phyloP scores from a whole-genome alignment of 2,113 vertebrate genomes.

The Charadrius vociferus region DNA sequence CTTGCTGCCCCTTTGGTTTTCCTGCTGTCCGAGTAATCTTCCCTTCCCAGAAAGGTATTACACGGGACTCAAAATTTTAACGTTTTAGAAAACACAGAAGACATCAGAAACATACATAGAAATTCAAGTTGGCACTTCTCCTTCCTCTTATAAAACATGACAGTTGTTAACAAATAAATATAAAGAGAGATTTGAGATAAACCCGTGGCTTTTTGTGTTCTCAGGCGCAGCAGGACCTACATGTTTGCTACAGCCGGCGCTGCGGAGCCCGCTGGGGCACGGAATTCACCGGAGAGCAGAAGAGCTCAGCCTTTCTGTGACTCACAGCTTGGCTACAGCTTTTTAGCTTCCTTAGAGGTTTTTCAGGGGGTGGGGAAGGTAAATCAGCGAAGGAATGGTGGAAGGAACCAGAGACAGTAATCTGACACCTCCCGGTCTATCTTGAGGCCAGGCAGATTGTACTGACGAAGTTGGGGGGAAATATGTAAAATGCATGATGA shows the following conservation, averaged over 20 bases:
- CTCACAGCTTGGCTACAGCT: conserved; percentile 49
- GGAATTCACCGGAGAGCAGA: not conserved
- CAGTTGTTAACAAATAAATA: not conserved
- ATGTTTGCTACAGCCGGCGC: not conserved
- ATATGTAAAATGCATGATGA: not conserved
- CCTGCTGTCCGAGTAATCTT: not conserved
- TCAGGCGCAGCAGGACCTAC: not conserved
- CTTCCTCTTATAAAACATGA: not conserved
- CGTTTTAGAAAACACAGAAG: not conserved
- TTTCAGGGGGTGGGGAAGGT: conserved; percentile 50
- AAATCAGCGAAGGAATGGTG: conserved; percentile 47
- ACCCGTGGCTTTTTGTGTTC: not conserved
- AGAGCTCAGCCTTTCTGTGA: conserved; percentile 20
- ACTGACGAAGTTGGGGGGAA: not conserved
- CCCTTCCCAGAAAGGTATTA: not conserved
- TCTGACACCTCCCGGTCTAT: not conserved
- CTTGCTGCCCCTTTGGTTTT: not conserved
- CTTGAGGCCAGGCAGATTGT: conserved; percentile 29
- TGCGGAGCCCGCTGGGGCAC: not conserved
- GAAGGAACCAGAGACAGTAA: conserved; percentile 45
- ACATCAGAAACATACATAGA: not conserved
- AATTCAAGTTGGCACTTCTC: not conserved
- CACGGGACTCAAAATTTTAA: not conserved
- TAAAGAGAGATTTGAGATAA: not conserved
- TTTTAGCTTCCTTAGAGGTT: conserved; percentile 25